phyloP scores from a whole-genome alignment of 1,140 invertebrate species.

The Drosophila mayri region DNA sequence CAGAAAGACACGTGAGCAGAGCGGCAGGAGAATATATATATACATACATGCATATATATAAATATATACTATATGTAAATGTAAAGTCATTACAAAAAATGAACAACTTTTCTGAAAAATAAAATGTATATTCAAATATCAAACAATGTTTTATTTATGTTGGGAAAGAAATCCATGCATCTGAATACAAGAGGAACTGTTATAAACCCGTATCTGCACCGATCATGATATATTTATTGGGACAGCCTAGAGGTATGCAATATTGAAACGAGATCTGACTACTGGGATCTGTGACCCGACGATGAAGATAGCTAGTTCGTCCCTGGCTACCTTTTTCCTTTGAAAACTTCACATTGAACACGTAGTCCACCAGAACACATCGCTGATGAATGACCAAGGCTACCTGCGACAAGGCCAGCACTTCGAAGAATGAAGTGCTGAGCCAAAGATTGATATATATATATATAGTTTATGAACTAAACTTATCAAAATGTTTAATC shows the following conservation, averaged over 20 bases:
- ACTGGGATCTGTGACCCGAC: too few relatives aligned
- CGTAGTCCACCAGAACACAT: too few relatives aligned
- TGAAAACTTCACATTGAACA: too few relatives aligned
- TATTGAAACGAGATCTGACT: too few relatives aligned
- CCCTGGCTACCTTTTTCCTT: not conserved
- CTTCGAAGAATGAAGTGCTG: too few relatives aligned
- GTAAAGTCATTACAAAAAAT: slow-evolving; percentile 78
- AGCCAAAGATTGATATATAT: too few relatives aligned
- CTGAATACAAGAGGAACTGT: not conserved
- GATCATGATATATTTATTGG: too few relatives aligned
- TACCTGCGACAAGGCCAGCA: not conserved
- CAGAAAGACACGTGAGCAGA: slow-evolving; percentile 27
- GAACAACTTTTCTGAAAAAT: slow-evolving; percentile 81
- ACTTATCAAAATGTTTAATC: too few relatives aligned
- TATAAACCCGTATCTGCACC: not conserved
- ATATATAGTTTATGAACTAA: too few relatives aligned
- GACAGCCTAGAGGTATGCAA: too few relatives aligned
- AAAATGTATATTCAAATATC: slow-evolving; percentile 83
- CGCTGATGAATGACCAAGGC: not conserved
- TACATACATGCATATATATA: slow-evolving; percentile 55
- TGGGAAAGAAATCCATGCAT: not conserved
- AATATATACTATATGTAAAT: slow-evolving; percentile 69
- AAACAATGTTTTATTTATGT: slow-evolving; percentile 25
- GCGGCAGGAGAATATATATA: slow-evolving; percentile 43
- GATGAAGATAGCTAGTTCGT: not conserved